Conservation (phyloP, 92 coral and sea anemone genomes). For the Nematostella vectensis region DNA sequence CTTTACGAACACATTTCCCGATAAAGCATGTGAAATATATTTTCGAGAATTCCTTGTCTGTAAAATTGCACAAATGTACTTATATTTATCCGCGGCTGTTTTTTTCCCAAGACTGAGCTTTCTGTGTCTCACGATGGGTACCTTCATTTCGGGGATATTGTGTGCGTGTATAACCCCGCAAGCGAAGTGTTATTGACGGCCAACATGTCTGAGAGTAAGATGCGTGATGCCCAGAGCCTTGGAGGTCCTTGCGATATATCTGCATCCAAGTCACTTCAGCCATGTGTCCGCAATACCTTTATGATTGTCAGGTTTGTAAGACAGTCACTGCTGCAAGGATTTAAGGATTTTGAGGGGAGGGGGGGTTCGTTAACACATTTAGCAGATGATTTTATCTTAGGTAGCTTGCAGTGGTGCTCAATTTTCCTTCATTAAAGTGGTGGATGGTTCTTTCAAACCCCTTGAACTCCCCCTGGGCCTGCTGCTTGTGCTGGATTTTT, state of each 20-base stretch:
- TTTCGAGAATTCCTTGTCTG: neutral
- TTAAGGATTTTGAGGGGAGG: too few species aligned
- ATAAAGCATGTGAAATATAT: neutral
- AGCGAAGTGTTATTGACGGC: slow-evolving; percentile 67
- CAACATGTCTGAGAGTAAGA: slow-evolving; percentile 91
- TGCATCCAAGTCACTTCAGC: slow-evolving; percentile 69
- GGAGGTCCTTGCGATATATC: slow-evolving; percentile 94
- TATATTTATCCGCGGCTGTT: too few species aligned
- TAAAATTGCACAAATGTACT: neutral
- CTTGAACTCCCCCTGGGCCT: too few species aligned
- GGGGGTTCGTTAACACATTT: too few species aligned
- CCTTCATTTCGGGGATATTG: slow-evolving; percentile 81
- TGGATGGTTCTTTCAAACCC: too few species aligned
- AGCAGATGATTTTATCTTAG: too few species aligned
- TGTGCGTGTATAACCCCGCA: slow-evolving; percentile 77
- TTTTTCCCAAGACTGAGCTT: slow-evolving; percentile 47
- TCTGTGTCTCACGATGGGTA: slow-evolving; percentile 94
- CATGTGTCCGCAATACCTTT: slow-evolving; percentile 84
- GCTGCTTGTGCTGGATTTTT: too few species aligned
- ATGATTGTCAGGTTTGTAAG: slow-evolving; percentile 70
- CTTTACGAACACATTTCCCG: neutral
- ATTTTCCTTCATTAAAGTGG: too few species aligned
- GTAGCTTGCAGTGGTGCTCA: too few species aligned
- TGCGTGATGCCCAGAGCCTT: slow-evolving; percentile 83
- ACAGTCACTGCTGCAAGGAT: too few species aligned